A percentile compares a stretch with the other conserved stretches of the same genome.
phyloP scores from a whole-genome alignment of 2,888 invertebrate species.

The Epistrophe eligans region DNA sequence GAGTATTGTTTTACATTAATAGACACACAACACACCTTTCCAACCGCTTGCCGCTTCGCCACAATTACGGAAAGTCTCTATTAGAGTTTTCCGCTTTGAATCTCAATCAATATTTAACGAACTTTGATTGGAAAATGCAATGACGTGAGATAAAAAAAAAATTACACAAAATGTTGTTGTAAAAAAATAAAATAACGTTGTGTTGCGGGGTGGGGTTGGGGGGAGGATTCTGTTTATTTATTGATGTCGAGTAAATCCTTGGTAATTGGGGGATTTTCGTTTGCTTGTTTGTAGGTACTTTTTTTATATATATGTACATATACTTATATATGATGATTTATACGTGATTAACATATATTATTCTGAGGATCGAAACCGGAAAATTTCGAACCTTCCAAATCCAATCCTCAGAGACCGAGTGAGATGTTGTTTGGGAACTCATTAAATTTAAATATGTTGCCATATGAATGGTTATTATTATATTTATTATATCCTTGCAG shows the following conservation, averaged over 20 bases:
- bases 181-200: slow-evolving; percentile 1
- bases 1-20: slow-evolving; percentile 56
- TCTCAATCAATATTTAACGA: slow-evolving; percentile 69
- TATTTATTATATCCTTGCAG: slow-evolving; percentile 6
- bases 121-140: slow-evolving; percentile 72
- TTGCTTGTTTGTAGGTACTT: slow-evolving; percentile 6
- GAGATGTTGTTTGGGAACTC: slow-evolving; percentile 26
- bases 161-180: slow-evolving; percentile 13
- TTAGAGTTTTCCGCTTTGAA: slow-evolving; percentile 49
- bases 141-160: slow-evolving; percentile 45
- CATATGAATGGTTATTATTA: slow-evolving; percentile 38
- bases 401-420: background rate
- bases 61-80: slow-evolving; percentile 41
- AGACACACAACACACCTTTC: slow-evolving; percentile 3
- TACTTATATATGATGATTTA: slow-evolving; percentile 28
- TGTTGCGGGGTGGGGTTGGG: background rate
- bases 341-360: slow-evolving; percentile 49
- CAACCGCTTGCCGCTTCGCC: slow-evolving; percentile 6
- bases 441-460: slow-evolving; percentile 44
- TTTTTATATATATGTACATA: background rate
- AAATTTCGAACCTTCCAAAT: background rate
- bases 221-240: slow-evolving; percentile 61
- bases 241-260: slow-evolving; percentile 59
- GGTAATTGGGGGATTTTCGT: slow-evolving; percentile 57
- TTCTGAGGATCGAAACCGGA: background rate